These are phyloP conservation scores for Xyrauchen texanus DNA, from an alignment of 2,113 vertebrate species.

Conservation along the genomic window DNA sequence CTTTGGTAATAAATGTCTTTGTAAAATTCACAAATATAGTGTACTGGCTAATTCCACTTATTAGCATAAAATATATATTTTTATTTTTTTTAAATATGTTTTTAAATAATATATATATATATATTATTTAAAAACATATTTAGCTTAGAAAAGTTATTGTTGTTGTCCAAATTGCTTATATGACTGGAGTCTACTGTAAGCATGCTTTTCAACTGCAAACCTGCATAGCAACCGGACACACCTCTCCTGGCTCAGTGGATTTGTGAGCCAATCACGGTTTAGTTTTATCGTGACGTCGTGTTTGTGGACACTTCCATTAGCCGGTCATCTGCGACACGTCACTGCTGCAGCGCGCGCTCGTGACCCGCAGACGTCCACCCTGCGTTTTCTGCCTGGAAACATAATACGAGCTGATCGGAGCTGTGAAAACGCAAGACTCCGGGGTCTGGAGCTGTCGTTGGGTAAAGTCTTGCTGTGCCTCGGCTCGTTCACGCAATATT, in stretches of 20 bases:
- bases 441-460: slow-evolving; percentile 42
- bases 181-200: not conserved
- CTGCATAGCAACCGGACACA: slow-evolving; percentile 68
- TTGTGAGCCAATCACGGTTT: slow-evolving; percentile 64
- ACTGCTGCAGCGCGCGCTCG: slow-evolving; percentile 46
- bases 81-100: no score
- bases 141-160: not conserved
- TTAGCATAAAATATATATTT: not conserved
- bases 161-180: not conserved
- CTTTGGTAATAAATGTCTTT: no score
- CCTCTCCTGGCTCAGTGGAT: slow-evolving; percentile 2
- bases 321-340: slow-evolving; percentile 61
- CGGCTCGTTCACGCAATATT: slow-evolving; percentile 1
- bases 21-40: not conserved
- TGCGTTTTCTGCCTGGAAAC: slow-evolving; percentile 72
- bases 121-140: not conserved
- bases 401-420: slow-evolving; percentile 48
- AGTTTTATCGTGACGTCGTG: slow-evolving; percentile 60
- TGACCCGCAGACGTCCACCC: slow-evolving; percentile 13
- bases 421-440: slow-evolving; percentile 42
- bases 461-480: slow-evolving; percentile 46
- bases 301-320: slow-evolving; percentile 67
- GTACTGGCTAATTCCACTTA: not conserved
- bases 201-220: slow-evolving; percentile 7
- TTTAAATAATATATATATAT: no score